These are phyloP conservation scores for Phaethon lepturus DNA, from an alignment of 2,113 vertebrate species.

Conservation along the genomic window DNA sequence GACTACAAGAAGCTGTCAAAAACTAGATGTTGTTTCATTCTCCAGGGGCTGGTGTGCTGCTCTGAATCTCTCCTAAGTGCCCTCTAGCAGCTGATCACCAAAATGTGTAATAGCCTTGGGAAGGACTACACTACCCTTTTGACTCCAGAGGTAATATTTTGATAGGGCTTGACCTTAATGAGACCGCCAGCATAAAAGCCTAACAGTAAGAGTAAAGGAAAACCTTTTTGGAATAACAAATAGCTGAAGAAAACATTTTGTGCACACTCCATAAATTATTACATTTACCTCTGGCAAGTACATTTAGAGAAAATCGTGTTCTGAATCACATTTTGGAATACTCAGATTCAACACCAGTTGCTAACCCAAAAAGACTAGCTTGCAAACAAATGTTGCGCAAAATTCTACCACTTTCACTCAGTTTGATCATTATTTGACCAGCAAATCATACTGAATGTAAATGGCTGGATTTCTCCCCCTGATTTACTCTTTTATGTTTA, in stretches of 20 bases:
- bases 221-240: conserved; percentile 60
- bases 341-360: neutral
- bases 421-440: neutral
- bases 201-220: conserved; percentile 28
- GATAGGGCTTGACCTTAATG: conserved; percentile 55
- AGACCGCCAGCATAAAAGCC: conserved; percentile 11
- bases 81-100: conserved; percentile 59
- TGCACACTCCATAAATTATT: conserved; percentile 65
- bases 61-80: conserved; percentile 41
- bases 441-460: neutral
- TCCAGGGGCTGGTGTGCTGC: conserved; percentile 23
- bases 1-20: conserved; percentile 65
- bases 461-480: neutral
- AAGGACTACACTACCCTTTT: conserved; percentile 44
- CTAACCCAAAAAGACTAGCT: neutral
- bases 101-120: conserved; percentile 45
- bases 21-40: conserved; percentile 63
- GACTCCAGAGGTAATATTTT: conserved; percentile 53
- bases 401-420: conserved; percentile 2
- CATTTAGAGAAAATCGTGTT: conserved; percentile 50
- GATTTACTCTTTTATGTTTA: neutral
- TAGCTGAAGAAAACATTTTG: conserved; percentile 53
- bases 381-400: neutral
- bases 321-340: conserved; percentile 32
- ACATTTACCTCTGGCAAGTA: conserved; percentile 63